These are phyloP conservation scores for Campoplex nolae DNA, from an alignment of 2,888 invertebrate genomes.

Conservation along the genomic window DNA sequence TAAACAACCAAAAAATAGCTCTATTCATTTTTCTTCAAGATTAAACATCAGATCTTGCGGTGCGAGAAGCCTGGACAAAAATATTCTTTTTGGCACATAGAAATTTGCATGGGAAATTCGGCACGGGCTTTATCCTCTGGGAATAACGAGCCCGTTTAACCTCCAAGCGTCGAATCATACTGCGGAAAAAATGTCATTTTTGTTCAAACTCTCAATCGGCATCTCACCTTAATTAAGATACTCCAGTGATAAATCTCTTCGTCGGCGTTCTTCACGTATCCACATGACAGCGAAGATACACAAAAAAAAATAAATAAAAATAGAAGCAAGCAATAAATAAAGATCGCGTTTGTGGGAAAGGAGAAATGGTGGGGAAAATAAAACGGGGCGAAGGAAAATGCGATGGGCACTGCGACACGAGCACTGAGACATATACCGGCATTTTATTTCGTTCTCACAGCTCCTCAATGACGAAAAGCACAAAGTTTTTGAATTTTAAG, in stretches of 20 bases:
- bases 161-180: not conserved
- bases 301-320: conserved; percentile 21
- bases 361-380: conserved; percentile 3
- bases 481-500: not conserved
- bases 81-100: not conserved
- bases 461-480: not conserved
- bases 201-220: not conserved
- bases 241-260: conserved; percentile 36
- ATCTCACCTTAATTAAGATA: conserved; percentile 64
- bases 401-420: conserved; percentile 28
- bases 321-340: conserved; percentile 9
- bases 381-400: conserved; percentile 7
- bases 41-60: not conserved
- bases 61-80: not conserved
- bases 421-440: not conserved
- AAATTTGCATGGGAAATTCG: not conserved
- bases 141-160: no score
- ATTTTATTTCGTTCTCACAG: not conserved
- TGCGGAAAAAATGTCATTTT: not conserved
- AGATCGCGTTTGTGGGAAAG: conserved; percentile 8
- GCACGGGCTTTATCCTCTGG: not conserved
- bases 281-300: conserved; percentile 68
- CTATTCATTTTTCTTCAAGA: conserved; percentile 22
- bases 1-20: conserved; percentile 6
- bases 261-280: conserved; percentile 71